Conservation (phyloP, 2,888 invertebrate species). For the Clitarchus hookeri region DNA sequence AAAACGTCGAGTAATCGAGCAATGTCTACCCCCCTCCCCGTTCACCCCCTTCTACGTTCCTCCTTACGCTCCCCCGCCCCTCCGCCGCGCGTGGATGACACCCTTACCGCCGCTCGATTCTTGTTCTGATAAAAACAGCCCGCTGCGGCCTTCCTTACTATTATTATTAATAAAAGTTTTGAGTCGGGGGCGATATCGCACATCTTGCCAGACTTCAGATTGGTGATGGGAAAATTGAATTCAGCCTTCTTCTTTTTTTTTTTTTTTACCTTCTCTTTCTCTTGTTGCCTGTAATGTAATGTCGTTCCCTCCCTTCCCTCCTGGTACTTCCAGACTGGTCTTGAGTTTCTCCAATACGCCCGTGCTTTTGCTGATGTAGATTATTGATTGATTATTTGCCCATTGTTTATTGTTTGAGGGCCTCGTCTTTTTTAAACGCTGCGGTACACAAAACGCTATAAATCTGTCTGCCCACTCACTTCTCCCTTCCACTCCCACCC, state of each 20-base stretch:
- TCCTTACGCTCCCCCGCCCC: background rate
- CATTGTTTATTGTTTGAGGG: slow-evolving; percentile 34
- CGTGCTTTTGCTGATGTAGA: slow-evolving; percentile 32
- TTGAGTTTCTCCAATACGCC: slow-evolving; percentile 18
- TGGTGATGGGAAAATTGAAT: slow-evolving; percentile 23
- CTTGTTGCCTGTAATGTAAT: slow-evolving; percentile 14
- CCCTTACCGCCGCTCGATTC: slow-evolving; percentile 16
- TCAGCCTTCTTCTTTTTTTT: background rate
- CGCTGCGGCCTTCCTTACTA: background rate
- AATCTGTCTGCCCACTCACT: slow-evolving; percentile 21
- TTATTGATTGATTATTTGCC: slow-evolving; percentile 35
- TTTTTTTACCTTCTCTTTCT: background rate
- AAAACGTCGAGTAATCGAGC: slow-evolving; percentile 8
- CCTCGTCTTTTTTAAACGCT: slow-evolving; percentile 24
- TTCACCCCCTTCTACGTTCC: background rate
- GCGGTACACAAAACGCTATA: slow-evolving; percentile 15
- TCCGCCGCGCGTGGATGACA: background rate
- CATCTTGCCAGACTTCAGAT: slow-evolving; percentile 24
- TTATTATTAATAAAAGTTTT: slow-evolving; percentile 25
- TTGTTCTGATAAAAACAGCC: background rate
- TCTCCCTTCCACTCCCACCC: background rate
- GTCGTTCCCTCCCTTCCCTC: background rate
- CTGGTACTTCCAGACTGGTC: background rate
- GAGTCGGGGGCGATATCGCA: slow-evolving; percentile 15
- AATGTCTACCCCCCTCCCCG: background rate